Base-by-base conservation (phyloP, 1,140 invertebrate genomes). In the Brachionus koreanus region DNA sequence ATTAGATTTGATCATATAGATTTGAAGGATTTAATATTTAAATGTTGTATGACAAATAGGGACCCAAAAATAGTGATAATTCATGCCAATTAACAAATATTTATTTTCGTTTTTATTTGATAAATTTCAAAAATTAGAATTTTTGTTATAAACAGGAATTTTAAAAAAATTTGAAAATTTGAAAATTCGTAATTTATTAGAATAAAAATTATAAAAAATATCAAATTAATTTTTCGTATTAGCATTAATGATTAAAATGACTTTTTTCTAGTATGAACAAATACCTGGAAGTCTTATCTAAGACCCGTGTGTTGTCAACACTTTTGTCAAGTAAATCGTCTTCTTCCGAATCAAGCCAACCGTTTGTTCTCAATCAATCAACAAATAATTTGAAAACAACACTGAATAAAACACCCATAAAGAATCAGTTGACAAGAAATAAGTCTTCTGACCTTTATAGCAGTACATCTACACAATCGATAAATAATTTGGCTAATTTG, bases 391-490 rank as follows among this genome's bases (percentile, higher is more conserved):
- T 39, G 19, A 69, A 74, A 29, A 49, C 19, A 29, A 25, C 23
- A 25, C 7, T 12, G 6, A 72, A 42, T 10, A n/a, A 39, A 42
- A 72, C 67, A 42, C 19, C 67, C 2, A 12, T 16, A 1, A 65
- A 65, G 12, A 42, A 6, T 16, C 35, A 72, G 16, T 74, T 74
- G 33, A 12, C 16, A 25, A 74, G 33, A 29, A 46, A 46, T 12
- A 74, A 74, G 43, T 23, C n/a, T 4, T 23, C 37, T 9, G 43
- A 74, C 33, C 13, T 74, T 10, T 74, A 46, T 33, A 46, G 19
- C 25, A 74, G 69, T 49, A 29, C 43, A 19, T 74, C 69, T 43
- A 35, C 39, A 46, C 69, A 74, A 74, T 74, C 69, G 13, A 74
- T 74, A 19, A 69, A 69, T 39, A 69, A 43, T 9, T 39, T 69